Evolutionary conservation across 2,113 vertebrate species (phyloP), one percentile per base, ranked within the genome.

Genomic region (Cathartes aura): DNA sequence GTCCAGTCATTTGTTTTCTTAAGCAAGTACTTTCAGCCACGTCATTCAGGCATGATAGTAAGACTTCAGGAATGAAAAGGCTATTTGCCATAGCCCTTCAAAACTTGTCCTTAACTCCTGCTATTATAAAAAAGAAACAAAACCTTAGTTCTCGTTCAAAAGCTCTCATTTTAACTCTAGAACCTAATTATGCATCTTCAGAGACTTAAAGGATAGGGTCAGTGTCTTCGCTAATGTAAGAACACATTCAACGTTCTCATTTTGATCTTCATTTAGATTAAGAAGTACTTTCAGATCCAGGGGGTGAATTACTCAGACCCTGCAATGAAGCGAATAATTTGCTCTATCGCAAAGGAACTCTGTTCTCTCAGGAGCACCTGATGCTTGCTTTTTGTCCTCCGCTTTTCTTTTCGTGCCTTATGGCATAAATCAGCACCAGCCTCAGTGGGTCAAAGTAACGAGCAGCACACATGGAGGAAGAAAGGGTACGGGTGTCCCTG

Each of bases 1-100:
- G 52, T 63, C 80, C 86, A 89, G 59, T 5, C 3, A 19, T 73
- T 55, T 95, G 89, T 92, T 95, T 91, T 82, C 78, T 72, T 76
- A 56, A 68, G 72, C 0, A 16, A 72, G 23, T 20, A 3, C 30
- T 60, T 75, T 40, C 36, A 76, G 34, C 34, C 56, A 20, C 0
- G 1, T 42, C 63, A 32, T 50, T 70, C 38, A 1, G 11, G 18
- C 0, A 0, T 5, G 63, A 34, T 5, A 30, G 48, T 7, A 9
- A 70, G 75, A 40, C 21, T 95, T 67, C 23, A 30, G 68, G 85
- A 82, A n/a, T 48, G 64, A 89, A 55, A 43, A 60, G 24, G 30
- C 6, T 56, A 7, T 78, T 78, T 92, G 52, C 29, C 62, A 34
- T 9, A 27, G 52, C 45, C 52, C 32, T 81, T 76, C 21, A 60